These are phyloP conservation scores for Paedocypris sp. DNA, from an alignment of 2,113 vertebrate species.

Conservation along the genomic window DNA sequence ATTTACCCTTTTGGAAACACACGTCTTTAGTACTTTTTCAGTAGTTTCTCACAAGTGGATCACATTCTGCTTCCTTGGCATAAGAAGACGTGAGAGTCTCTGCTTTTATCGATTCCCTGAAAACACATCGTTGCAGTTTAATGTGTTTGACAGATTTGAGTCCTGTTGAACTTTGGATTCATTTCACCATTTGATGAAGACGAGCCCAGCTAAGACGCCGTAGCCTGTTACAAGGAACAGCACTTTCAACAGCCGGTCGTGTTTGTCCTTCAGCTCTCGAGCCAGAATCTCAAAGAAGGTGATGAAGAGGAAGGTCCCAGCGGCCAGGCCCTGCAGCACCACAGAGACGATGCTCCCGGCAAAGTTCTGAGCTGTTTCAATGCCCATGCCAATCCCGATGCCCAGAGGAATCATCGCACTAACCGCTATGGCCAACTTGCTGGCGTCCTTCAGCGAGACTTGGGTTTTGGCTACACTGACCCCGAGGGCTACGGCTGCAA, in stretches of 20 bases:
- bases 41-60: too few relatives aligned
- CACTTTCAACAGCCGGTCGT: slow-evolving; percentile 76
- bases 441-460: slow-evolving; percentile 62
- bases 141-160: not conserved
- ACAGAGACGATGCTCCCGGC: slow-evolving; percentile 62
- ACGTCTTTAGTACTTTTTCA: too few relatives aligned
- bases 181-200: slow-evolving; percentile 77
- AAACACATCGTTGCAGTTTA: too few relatives aligned
- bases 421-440: slow-evolving; percentile 67
- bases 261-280: slow-evolving; percentile 81
- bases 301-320: slow-evolving; percentile 83
- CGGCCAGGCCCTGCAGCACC: slow-evolving; percentile 76
- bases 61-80: too few relatives aligned
- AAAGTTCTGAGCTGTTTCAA: slow-evolving; percentile 63
- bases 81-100: too few relatives aligned
- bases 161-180: not conserved
- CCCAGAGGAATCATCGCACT: slow-evolving; percentile 83
- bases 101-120: too few relatives aligned
- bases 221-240: slow-evolving; percentile 84
- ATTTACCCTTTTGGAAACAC: too few relatives aligned
- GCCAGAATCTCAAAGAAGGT: slow-evolving; percentile 86
- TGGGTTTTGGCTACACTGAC: slow-evolving; percentile 72
- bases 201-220: slow-evolving; percentile 61
- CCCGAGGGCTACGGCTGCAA: slow-evolving; percentile 77
- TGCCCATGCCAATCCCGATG: slow-evolving; percentile 68